Evolutionary conservation across 2,888 invertebrate species (phyloP).

Genomic region (Pterostichus niger): DNA sequence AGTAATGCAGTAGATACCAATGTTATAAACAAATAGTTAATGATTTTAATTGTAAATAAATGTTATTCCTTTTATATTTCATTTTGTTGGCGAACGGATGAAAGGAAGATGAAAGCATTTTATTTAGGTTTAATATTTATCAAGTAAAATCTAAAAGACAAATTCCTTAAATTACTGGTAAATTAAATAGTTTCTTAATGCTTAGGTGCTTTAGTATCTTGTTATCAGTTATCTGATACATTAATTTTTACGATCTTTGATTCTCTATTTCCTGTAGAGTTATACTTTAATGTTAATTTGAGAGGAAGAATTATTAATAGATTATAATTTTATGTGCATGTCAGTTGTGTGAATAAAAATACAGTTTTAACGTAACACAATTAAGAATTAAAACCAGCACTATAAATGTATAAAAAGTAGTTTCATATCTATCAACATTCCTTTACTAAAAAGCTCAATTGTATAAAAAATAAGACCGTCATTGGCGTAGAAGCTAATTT

Average conservation of each 20-base stretch:
- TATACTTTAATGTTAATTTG: conserved; percentile 31
- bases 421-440: conserved; percentile 28
- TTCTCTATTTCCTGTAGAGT: conserved; percentile 24
- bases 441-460: conserved; percentile 20
- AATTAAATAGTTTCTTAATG: conserved; percentile 30
- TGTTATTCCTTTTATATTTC: too few relatives aligned
- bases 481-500: conserved; percentile 42
- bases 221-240: conserved; percentile 42
- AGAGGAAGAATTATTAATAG: conserved; percentile 36
- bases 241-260: conserved; percentile 43
- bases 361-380: conserved; percentile 9
- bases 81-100: not conserved
- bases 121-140: conserved; percentile 5
- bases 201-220: conserved; percentile 30
- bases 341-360: conserved; percentile 32
- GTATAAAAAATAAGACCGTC: conserved; percentile 3
- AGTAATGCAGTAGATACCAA: too few relatives aligned
- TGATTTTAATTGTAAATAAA: too few relatives aligned
- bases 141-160: conserved; percentile 45
- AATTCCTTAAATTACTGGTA: conserved; percentile 36
- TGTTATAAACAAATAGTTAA: too few relatives aligned
- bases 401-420: conserved; percentile 35
- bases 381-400: conserved; percentile 33
- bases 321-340: conserved; percentile 42
- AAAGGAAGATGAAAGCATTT: conserved; percentile 26